Conservation (phyloP, 2,888 invertebrate genomes). For the Oscheius sp. region DNA sequence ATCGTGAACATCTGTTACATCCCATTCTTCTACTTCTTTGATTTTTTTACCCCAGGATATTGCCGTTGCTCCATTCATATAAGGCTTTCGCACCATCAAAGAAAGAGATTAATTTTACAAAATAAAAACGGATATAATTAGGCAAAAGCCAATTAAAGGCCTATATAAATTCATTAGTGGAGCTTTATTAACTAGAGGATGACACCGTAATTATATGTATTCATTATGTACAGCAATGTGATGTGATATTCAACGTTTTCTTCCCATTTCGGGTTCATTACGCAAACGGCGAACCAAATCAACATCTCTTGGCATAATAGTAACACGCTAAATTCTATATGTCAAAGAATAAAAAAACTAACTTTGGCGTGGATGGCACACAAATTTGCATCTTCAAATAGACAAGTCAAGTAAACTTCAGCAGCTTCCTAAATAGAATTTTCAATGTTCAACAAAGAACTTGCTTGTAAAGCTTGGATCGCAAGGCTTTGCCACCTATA, state of each 20-base stretch:
- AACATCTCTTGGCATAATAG: slow-evolving; percentile 73
- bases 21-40: slow-evolving; percentile 29
- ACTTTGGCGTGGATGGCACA: slow-evolving; percentile 91
- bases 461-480: slow-evolving; percentile 6
- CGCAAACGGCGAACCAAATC: slow-evolving; percentile 31
- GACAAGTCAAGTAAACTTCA: slow-evolving; percentile 12
- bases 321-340: slow-evolving; percentile 79
- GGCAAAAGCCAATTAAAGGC: too few relatives aligned
- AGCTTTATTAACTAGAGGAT: too few relatives aligned
- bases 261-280: background rate
- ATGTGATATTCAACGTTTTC: background rate
- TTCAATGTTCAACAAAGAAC: background rate
- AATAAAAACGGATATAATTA: background rate
- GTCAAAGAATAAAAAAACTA: slow-evolving; percentile 78
- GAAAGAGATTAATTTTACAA: background rate
- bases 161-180: too few relatives aligned
- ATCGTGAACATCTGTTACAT: slow-evolving; percentile 31
- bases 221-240: too few relatives aligned
- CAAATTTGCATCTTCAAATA: slow-evolving; percentile 28
- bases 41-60: background rate
- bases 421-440: slow-evolving; percentile 19
- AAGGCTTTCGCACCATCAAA: slow-evolving; percentile 8
- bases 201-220: too few relatives aligned
- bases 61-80: too few relatives aligned
- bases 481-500: slow-evolving; percentile 10